Base-by-base conservation (phyloP, 2,797 vertebrate genomes). In the Oreortyx pictus region DNA sequence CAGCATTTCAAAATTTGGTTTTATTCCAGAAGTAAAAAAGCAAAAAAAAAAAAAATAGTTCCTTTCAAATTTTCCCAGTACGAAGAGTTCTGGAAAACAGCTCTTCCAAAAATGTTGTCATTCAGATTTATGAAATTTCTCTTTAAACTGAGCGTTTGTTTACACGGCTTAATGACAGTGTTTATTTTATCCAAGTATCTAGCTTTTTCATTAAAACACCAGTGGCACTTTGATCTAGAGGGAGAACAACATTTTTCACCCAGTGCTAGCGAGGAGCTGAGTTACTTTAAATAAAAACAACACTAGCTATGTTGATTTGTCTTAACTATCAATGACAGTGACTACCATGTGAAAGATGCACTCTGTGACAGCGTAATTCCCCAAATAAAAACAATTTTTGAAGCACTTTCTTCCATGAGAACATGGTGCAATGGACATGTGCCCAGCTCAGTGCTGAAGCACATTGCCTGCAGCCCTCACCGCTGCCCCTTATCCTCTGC, bases 1-100 rank as follows among this genome's bases (percentile, higher is more conserved):
- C 91, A 93, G 92, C 85, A 86, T 91, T 92, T 81, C 74, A 25
- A 92, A 93, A 79, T 73, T 44, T 94, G 96, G 77, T 35, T 73
- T 73, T 44, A 83, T 78, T 96, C 95, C 96, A 96, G 86, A 57
- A 88, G 50, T 7, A n/a, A 88, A 81, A 81, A 85, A 85, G 72
- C 60, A 85, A 93, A 93, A 88, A 81, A 13, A 85, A 85, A 56
- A 85, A 93, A 93, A 93, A 39, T 8, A 76, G 35, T 46, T 68
- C 70, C 85, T 66, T 79, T 33, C 59, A 52, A 52, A 11, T 39
- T 79, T 93, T 83, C 87, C 73, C 89, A 89, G 54, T 92, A 80
- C 35, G 80, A 88, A 91, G 60, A 94, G 73, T 3, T 84, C 80
- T 95, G 85, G 91, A 91, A 92, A 93, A 83, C n/a, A 68, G 89